A percentile compares a stretch with the other conserved stretches of the same genome.
Conservation (phyloP, 2,113 vertebrate species). For the Cynocephalus volans region DNA sequence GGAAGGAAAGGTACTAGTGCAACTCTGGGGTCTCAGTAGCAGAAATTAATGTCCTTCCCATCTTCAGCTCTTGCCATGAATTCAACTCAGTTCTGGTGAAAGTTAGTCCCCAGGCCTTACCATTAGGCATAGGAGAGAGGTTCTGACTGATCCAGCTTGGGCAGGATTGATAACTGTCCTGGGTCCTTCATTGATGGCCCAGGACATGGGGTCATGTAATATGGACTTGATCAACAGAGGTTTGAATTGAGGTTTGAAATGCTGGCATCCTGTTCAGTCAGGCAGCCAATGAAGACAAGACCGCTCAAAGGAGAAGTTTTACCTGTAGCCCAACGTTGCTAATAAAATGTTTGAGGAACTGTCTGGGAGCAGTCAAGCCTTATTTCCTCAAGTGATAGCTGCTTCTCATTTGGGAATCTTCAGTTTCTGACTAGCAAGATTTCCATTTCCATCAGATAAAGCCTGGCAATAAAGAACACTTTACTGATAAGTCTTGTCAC, state of each 20-base stretch:
- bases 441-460: conserved; percentile 70
- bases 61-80: background rate
- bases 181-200: background rate
- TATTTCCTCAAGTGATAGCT: background rate
- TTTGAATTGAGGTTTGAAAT: background rate
- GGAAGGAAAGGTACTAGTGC: background rate
- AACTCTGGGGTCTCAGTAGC: background rate
- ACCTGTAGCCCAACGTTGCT: background rate
- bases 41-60: background rate
- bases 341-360: conserved; percentile 4
- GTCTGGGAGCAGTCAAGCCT: background rate
- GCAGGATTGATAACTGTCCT: no score
- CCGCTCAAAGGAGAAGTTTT: background rate
- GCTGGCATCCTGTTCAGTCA: background rate
- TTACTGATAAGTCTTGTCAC: conserved; percentile 73
- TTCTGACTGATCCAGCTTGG: background rate
- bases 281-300: background rate
- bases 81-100: background rate
- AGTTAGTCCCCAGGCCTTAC: background rate
- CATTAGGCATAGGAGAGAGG: background rate
- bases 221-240: background rate
- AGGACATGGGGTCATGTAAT: background rate
- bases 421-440: conserved; percentile 18
- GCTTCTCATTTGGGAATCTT: conserved; percentile 44
- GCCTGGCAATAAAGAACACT: conserved; percentile 70